phyloP scores from a whole-genome alignment of 2,113 vertebrate genomes.

The Ovis canadensis region DNA sequence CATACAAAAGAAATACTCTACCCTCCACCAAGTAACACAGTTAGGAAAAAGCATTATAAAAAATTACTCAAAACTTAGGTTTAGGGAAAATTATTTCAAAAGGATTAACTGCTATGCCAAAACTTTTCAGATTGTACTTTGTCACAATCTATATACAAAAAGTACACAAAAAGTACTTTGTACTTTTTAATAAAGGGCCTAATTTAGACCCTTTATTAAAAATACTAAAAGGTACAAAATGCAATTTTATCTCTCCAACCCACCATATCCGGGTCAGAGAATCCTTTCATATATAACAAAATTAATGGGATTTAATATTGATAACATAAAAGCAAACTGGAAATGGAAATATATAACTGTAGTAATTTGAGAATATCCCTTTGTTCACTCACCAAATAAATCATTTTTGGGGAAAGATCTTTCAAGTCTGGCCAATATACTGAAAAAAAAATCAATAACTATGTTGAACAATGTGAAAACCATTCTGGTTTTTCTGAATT shows the following conservation, averaged over 20 bases:
- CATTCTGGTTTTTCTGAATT: neutral
- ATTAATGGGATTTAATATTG: neutral
- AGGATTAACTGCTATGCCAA: neutral
- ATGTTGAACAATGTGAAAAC: neutral
- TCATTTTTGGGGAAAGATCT: neutral
- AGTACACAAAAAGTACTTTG: too few species aligned
- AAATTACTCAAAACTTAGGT: neutral
- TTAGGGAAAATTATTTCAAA: neutral
- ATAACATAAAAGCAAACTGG: neutral
- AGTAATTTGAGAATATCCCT: neutral
- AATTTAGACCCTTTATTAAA: neutral
- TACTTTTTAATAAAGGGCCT: neutral
- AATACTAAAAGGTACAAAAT: neutral
- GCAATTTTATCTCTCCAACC: neutral
- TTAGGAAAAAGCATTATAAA: neutral
- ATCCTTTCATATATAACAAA: neutral
- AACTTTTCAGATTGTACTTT: neutral
- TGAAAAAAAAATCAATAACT: slow-evolving; percentile 5
- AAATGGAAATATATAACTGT: neutral
- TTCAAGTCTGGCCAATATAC: neutral
- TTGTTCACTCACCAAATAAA: neutral
- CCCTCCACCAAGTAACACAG: neutral
- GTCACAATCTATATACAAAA: neutral
- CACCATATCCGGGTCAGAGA: neutral
- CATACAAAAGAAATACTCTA: neutral